A percentile compares a stretch with the other conserved stretches of the same genome.
phyloP scores from a whole-genome alignment of 2,888 invertebrate species.

The Graphium colonna region DNA sequence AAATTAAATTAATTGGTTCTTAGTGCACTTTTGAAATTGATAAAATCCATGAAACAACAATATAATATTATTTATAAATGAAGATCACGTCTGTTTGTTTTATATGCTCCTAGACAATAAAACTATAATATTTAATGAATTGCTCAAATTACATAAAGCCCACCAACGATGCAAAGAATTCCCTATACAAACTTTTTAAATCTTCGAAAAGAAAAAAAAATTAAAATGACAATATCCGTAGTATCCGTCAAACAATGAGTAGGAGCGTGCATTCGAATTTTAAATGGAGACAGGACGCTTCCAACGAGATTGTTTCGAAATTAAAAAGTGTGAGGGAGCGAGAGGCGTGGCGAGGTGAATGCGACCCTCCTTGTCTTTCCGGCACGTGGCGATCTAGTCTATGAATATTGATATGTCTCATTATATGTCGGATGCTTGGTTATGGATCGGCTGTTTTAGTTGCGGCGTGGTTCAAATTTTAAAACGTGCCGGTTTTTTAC shows the following conservation, averaged over 20 bases:
- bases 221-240: conserved; percentile 45
- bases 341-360: conserved; percentile 34
- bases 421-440: conserved; percentile 35
- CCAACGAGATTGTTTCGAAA: conserved; percentile 44
- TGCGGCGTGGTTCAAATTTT: conserved; percentile 23
- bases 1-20: too few relatives aligned
- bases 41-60: too few relatives aligned
- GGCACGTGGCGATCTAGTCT: conserved; percentile 44
- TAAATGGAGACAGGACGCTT: conserved; percentile 40
- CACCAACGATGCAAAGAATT: conserved; percentile 36
- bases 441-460: conserved; percentile 24
- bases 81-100: too few relatives aligned
- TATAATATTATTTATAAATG: too few relatives aligned
- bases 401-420: conserved; percentile 48
- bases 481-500: conserved; percentile 10
- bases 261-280: conserved; percentile 45
- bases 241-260: conserved; percentile 41
- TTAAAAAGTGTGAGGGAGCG: conserved; percentile 41
- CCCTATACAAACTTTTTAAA: conserved; percentile 26
- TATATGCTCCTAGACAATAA: too few relatives aligned
- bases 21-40: too few relatives aligned
- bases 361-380: conserved; percentile 34
- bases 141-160: too few relatives aligned
- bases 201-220: conserved; percentile 31
- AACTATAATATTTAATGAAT: too few relatives aligned